Evolutionary conservation across 2,113 vertebrate species (phyloP).

Genomic region (Piaya cayana): DNA sequence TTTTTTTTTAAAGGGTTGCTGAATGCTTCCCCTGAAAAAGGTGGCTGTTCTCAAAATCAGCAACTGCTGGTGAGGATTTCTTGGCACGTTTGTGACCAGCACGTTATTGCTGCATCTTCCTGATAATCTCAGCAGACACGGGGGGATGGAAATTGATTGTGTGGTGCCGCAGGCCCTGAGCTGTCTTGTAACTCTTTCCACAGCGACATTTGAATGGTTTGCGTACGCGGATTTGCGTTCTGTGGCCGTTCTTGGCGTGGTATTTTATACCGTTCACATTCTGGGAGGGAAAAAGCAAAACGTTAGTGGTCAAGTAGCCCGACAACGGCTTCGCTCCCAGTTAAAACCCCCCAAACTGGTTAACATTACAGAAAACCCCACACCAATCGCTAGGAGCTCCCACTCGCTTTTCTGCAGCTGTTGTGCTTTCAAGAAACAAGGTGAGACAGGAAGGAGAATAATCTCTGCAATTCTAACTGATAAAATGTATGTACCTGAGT

Average conservation of each 20-base stretch:
- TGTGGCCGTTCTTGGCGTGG: constrained; percentile 98
- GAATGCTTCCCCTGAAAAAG: constrained; percentile 82
- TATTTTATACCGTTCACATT: constrained; percentile 99
- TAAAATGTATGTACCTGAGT: neutral
- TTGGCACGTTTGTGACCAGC: constrained; percentile 84
- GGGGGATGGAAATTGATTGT: constrained; percentile 98
- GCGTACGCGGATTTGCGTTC: constrained; percentile 94
- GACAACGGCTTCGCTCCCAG: neutral
- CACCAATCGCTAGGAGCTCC: neutral
- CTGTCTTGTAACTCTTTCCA: constrained; percentile 98
- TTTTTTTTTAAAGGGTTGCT: constrained; percentile 78
- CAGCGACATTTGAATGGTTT: constrained; percentile 98
- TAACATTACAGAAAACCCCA: accelerated
- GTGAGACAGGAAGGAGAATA: neutral
- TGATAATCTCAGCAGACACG: constrained; percentile 92
- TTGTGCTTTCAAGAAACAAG: accelerated
- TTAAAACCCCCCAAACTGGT: neutral
- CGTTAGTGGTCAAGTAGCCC: neutral
- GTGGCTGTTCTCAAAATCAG: constrained; percentile 86
- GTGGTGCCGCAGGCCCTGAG: constrained; percentile 98
- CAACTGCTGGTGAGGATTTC: constrained; percentile 88
- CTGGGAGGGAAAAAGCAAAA: constrained; percentile 72
- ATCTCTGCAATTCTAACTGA: accelerated
- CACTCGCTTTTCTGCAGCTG: accelerated
- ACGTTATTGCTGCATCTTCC: constrained; percentile 95